phyloP scores from a whole-genome alignment of 2,113 vertebrate genomes.

The Struthidea cinerea region DNA sequence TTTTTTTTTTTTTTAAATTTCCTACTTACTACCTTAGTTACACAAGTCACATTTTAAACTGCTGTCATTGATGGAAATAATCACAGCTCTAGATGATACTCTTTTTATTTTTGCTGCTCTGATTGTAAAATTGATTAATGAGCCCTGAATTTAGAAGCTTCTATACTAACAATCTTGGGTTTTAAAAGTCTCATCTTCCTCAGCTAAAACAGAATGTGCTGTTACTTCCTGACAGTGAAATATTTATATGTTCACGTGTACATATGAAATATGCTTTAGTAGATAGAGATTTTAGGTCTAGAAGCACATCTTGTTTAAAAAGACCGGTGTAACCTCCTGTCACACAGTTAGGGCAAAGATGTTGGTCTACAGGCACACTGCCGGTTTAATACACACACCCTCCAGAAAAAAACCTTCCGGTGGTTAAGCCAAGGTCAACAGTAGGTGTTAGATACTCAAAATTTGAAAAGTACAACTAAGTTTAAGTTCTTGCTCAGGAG shows the following conservation, averaged over 20 bases:
- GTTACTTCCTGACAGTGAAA: background rate
- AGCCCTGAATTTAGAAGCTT: conserved; percentile 18
- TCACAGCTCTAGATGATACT: background rate
- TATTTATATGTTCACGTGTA: background rate
- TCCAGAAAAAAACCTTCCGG: background rate
- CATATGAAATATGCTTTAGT: background rate
- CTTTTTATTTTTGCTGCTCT: conserved; percentile 23
- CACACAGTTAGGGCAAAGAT: background rate
- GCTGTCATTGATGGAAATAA: background rate
- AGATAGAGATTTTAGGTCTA: background rate
- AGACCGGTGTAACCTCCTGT: background rate
- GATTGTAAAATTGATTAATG: conserved; percentile 50
- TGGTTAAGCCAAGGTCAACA: background rate
- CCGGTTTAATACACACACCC: background rate
- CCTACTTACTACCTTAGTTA: background rate
- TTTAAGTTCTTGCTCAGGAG: background rate
- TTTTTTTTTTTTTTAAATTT: background rate
- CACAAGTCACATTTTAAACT: conserved; percentile 4
- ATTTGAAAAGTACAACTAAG: background rate
- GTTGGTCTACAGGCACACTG: background rate
- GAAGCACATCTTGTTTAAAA: background rate
- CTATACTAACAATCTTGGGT: background rate
- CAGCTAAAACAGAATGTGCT: background rate
- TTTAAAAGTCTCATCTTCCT: background rate
- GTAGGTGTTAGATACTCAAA: background rate